phyloP scores from a whole-genome alignment of 2,888 invertebrate species.

The Tetragonula carbonaria region DNA sequence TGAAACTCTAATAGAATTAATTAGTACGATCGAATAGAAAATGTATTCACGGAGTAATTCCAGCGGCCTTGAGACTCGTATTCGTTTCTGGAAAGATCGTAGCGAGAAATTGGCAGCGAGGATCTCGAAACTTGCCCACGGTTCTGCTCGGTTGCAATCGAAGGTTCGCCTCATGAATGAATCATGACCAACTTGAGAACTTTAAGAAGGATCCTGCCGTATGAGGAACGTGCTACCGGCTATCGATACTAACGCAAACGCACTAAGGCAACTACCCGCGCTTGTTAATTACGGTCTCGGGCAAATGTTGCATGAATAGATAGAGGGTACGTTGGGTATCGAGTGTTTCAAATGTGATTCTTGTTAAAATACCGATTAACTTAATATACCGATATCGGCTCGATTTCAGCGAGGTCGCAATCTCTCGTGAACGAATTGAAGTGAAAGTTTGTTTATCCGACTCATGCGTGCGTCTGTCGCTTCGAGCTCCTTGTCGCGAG shows the following conservation, averaged over 20 bases:
- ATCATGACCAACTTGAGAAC: conserved; percentile 62
- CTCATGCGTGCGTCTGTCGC: not conserved
- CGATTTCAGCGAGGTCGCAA: conserved; percentile 36
- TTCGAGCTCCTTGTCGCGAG: not conserved
- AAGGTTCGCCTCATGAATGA: conserved; percentile 67
- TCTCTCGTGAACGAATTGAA: conserved; percentile 47
- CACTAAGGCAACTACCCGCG: conserved; percentile 47
- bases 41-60: conserved; percentile 8
- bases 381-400: conserved; percentile 45
- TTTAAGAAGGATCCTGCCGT: conserved; percentile 49
- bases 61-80: conserved; percentile 45
- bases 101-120: conserved; percentile 47
- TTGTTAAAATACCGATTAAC: conserved; percentile 64
- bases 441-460: conserved; percentile 38
- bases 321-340: not conserved
- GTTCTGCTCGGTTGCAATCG: conserved; percentile 56
- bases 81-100: not conserved
- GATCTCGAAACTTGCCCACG: conserved; percentile 49
- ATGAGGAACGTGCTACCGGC: conserved; percentile 57
- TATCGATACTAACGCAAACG: conserved; percentile 49
- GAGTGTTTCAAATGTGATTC: conserved; percentile 44
- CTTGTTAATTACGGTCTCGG: conserved; percentile 64
- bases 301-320: conserved; percentile 14
- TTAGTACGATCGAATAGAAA: conserved; percentile 15
- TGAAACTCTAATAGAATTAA: conserved; percentile 23